These are phyloP conservation scores for Percopsis transmontana DNA, from an alignment of 2,113 vertebrate species.

Conservation along the genomic window DNA sequence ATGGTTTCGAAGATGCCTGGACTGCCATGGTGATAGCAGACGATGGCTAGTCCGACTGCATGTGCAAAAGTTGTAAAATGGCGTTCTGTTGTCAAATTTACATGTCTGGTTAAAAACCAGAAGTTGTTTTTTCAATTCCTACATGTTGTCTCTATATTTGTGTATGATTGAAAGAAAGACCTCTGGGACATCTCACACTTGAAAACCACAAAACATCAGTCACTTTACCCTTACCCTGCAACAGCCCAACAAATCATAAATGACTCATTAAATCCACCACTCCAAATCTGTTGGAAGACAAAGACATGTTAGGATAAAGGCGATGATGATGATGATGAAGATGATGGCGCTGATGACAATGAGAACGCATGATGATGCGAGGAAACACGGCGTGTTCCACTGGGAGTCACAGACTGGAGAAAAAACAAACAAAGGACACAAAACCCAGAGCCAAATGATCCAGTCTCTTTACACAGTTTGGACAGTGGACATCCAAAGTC, in stretches of 20 bases:
- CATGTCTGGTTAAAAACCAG: too few species aligned
- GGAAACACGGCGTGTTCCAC: conserved; percentile 26
- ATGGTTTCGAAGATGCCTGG: too few species aligned
- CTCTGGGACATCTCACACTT: neutral
- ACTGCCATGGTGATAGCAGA: too few species aligned
- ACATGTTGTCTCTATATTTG: neutral
- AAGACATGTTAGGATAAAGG: conserved; percentile 15
- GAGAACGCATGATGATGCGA: conserved; percentile 32
- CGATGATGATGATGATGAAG: conserved; percentile 9
- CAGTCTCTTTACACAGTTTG: conserved; percentile 21
- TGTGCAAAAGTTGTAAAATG: too few species aligned
- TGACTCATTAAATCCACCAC: neutral
- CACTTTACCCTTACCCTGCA: neutral
- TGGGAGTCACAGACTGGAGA: neutral
- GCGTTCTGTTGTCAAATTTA: too few species aligned
- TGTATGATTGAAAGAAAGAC: conserved; percentile 5
- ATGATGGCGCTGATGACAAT: conserved; percentile 45
- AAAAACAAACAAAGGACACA: neutral
- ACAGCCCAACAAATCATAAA: neutral
- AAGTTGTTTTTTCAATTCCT: neutral
- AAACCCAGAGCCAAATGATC: neutral
- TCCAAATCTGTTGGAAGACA: conserved; percentile 20
- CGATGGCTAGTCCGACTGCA: too few species aligned
- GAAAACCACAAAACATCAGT: conserved; percentile 15
- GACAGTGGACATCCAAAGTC: conserved; percentile 6